Percentiles rank a stretch among this genome's conserved stretches.
These are phyloP conservation scores for Diogma glabrata DNA, from an alignment of 2,888 invertebrate species.

Conservation along the genomic window DNA sequence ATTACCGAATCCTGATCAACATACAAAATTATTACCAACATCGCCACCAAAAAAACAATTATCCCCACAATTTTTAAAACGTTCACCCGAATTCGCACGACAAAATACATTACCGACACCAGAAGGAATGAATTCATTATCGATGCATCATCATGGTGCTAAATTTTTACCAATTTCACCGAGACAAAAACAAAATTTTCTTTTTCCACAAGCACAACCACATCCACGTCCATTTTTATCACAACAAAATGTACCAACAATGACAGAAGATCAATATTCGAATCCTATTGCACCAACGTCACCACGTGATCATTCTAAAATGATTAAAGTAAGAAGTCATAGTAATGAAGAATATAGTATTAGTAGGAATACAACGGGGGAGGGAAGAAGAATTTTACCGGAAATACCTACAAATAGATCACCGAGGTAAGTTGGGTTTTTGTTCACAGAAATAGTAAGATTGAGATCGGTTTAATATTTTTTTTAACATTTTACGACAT, in stretches of 20 bases:
- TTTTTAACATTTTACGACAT: no score
- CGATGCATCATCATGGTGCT: conserved; percentile 26
- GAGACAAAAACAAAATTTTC: conserved; percentile 33
- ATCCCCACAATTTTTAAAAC: conserved; percentile 31
- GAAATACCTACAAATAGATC: conserved; percentile 30
- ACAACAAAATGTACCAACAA: conserved; percentile 33
- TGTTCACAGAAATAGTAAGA: no score
- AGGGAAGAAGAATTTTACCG: conserved; percentile 30
- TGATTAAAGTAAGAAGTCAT: conserved; percentile 36
- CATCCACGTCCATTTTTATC: conserved; percentile 34
- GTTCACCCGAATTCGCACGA: conserved; percentile 34
- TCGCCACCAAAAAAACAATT: conserved; percentile 35
- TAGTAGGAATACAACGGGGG: conserved; percentile 24
- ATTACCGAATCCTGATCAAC: conserved; percentile 34
- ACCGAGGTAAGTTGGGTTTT: conserved; percentile 21
- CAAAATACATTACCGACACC: conserved; percentile 35
- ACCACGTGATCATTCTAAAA: conserved; percentile 30
- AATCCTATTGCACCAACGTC: conserved; percentile 23
- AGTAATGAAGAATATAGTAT: conserved; percentile 36
- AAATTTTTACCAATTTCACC: conserved; percentile 36
- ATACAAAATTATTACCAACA: conserved; percentile 33
- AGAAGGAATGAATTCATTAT: conserved; percentile 31
- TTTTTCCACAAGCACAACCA: conserved; percentile 30
- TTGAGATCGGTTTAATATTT: no score
- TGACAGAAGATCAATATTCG: conserved; percentile 31